phyloP scores from a whole-genome alignment of 2,113 vertebrate species.

The Alexandromys fortis region DNA sequence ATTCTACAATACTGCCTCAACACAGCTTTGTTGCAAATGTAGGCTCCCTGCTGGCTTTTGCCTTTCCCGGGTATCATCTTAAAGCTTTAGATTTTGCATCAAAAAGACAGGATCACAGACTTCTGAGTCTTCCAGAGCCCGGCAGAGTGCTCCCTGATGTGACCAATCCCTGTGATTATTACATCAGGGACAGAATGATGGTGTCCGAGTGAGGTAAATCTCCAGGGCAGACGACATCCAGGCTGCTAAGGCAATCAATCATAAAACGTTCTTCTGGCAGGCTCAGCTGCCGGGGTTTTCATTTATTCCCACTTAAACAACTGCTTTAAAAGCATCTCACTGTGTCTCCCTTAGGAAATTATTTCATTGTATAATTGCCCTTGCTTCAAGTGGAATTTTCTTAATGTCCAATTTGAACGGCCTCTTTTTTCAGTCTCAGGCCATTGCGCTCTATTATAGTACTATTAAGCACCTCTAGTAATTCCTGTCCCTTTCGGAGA shows the following conservation, averaged over 20 bases:
- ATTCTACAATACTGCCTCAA: too few relatives aligned
- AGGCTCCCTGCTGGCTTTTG: neutral
- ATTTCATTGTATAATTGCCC: slow-evolving; percentile 73
- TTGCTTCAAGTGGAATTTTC: slow-evolving; percentile 72
- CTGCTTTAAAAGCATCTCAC: slow-evolving; percentile 56
- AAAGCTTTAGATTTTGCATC: neutral
- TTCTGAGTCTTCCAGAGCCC: neutral
- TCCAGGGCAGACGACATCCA: neutral
- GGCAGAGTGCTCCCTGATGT: accelerated
- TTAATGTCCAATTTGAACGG: slow-evolving; percentile 77
- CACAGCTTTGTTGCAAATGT: neutral
- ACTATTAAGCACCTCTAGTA: slow-evolving; percentile 70
- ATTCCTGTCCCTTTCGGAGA: slow-evolving; percentile 57
- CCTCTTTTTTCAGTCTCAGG: slow-evolving; percentile 58
- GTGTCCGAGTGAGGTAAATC: neutral
- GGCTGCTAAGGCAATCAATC: neutral
- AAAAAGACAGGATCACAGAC: neutral
- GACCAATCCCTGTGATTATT: neutral
- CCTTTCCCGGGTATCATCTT: neutral
- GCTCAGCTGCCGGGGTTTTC: slow-evolving; percentile 30
- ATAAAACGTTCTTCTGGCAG: slow-evolving; percentile 24
- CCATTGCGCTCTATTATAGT: slow-evolving; percentile 69
- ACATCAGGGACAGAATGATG: neutral
- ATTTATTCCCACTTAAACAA: slow-evolving; percentile 64
- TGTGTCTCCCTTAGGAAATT: slow-evolving; percentile 72